A percentile compares a stretch with the other conserved stretches of the same genome.
phyloP scores from a whole-genome alignment of 1,140 invertebrate genomes.

The Sitophilus oryzae region DNA sequence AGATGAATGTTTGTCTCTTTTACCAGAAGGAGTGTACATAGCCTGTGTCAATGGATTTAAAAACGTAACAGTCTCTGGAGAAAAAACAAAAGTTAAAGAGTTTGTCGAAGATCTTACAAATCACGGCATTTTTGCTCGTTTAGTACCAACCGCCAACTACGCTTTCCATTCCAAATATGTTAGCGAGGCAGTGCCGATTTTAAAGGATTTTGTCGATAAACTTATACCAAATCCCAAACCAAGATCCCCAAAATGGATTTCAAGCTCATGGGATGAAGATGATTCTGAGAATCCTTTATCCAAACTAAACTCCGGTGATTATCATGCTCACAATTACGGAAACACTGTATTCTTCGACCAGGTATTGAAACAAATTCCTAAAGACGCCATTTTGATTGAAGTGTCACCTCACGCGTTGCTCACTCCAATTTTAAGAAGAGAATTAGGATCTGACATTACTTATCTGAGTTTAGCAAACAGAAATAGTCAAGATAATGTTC shows the following conservation, averaged over 20 bases:
- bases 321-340: constrained; percentile 86
- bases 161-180: constrained; percentile 81
- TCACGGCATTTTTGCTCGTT: constrained; percentile 72
- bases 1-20: constrained; percentile 47
- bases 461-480: constrained; percentile 73
- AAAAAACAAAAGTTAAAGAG: constrained; percentile 56
- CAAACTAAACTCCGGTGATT: constrained; percentile 73
- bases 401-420: constrained; percentile 79
- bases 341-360: constrained; percentile 81
- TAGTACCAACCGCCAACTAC: constrained; percentile 71
- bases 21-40: constrained; percentile 64
- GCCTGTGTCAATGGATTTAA: constrained; percentile 81
- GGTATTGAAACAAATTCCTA: constrained; percentile 65
- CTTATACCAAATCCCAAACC: constrained; percentile 63
- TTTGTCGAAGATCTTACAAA: constrained; percentile 63
- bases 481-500: constrained; percentile 60
- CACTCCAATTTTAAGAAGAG: constrained; percentile 60
- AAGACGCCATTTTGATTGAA: constrained; percentile 70
- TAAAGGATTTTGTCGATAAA: constrained; percentile 63
- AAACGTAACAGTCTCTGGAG: constrained; percentile 80
- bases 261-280: constrained; percentile 73
- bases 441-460: constrained; percentile 55
- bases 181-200: constrained; percentile 61
- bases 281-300: constrained; percentile 63
- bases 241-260: constrained; percentile 75